phyloP scores from a whole-genome alignment of 2,797 vertebrate genomes.

The Alfaro cultratus region DNA sequence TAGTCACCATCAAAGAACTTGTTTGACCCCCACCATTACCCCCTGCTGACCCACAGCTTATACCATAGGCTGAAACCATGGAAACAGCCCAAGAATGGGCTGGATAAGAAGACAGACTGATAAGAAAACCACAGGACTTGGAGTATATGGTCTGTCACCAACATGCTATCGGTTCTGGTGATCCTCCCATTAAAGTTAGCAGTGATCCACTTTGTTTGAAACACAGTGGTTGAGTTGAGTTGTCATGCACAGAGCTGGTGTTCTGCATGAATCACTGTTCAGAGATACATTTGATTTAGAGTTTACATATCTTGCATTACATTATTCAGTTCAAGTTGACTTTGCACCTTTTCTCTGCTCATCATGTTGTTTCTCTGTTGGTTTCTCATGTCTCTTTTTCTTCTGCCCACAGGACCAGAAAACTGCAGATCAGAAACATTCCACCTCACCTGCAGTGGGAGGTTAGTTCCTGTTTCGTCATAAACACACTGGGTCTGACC shows the following conservation, averaged over 20 bases:
- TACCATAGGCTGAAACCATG: constrained; percentile 66
- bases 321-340: not conserved
- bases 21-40: constrained; percentile 48
- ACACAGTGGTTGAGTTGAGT: not conserved
- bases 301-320: not conserved
- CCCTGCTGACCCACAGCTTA: constrained; percentile 31
- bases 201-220: not conserved
- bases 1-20: constrained; percentile 44
- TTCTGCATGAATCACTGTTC: not conserved
- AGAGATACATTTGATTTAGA: not conserved
- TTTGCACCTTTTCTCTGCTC: not conserved
- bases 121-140: constrained; percentile 42
- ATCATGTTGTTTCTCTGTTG: not conserved
- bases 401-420: constrained; percentile 87
- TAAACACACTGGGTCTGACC: not conserved
- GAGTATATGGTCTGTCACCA: constrained; percentile 10
- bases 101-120: constrained; percentile 51
- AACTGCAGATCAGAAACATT: constrained; percentile 95
- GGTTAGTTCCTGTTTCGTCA: constrained; percentile 78
- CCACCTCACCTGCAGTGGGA: constrained; percentile 96
- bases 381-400: constrained; percentile 4
- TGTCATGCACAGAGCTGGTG: not conserved
- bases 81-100: constrained; percentile 64
- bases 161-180: not conserved
- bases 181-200: not conserved